Percentiles rank a stretch among this genome's conserved stretches.
Evolutionary conservation across 2,797 vertebrate species (phyloP).

Genomic region (Tapirus indicus): DNA sequence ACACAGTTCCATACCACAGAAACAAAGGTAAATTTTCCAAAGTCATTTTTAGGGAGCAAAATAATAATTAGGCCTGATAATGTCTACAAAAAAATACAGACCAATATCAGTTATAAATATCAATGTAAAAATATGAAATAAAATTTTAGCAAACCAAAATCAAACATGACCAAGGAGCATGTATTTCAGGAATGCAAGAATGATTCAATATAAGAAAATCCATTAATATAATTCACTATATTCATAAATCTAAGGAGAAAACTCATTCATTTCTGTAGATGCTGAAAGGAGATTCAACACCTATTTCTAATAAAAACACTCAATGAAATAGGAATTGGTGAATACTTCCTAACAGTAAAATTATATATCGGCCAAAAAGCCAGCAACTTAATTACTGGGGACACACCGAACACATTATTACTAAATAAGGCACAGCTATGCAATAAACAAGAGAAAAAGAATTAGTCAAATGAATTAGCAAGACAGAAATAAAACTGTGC

Average conservation of each 20-base stretch:
- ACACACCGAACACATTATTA: background rate
- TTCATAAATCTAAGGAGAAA: conserved; percentile 27
- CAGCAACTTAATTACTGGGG: background rate
- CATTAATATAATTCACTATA: background rate
- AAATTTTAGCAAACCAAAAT: conserved; percentile 6
- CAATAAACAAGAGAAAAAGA: background rate
- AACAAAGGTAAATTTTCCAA: background rate
- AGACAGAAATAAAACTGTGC: background rate
- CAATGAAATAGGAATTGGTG: background rate
- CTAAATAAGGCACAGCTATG: background rate
- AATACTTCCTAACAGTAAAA: background rate
- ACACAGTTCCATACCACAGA: background rate
- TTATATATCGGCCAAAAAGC: background rate
- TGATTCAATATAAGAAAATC: background rate
- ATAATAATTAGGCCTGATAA: background rate
- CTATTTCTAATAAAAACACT: conserved; percentile 11
- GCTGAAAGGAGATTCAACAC: background rate
- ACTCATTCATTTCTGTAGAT: background rate
- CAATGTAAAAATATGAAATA: conserved; percentile 26
- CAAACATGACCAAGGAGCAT: background rate
- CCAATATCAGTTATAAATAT: background rate
- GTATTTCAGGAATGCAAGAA: background rate
- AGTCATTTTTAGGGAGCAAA: conserved; percentile 7
- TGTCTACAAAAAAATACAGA: background rate
- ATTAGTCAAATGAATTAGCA: background rate